Conservation (phyloP, 2,113 vertebrate species). For the Fregetta grallaria region DNA sequence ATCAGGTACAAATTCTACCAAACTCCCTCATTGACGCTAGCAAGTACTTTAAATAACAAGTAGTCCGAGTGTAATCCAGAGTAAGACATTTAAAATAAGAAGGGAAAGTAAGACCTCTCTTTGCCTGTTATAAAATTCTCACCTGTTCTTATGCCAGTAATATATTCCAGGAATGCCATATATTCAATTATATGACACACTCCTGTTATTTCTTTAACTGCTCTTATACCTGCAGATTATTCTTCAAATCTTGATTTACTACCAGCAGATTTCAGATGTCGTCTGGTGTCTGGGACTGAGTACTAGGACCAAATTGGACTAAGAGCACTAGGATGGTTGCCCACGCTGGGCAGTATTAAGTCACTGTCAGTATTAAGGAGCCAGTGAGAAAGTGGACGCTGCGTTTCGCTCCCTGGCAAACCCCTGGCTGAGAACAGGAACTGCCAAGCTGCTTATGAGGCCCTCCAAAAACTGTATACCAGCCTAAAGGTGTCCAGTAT, state of each 20-base stretch:
- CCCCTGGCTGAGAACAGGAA: not conserved
- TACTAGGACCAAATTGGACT: not conserved
- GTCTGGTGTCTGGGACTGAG: not conserved
- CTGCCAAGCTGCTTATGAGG: not conserved
- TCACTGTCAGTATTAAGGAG: not conserved
- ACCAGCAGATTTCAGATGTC: not conserved
- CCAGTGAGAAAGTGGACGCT: not conserved
- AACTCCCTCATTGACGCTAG: not conserved
- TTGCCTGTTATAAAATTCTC: not conserved
- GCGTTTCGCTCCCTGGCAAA: not conserved
- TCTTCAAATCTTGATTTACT: not conserved
- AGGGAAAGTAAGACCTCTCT: not conserved
- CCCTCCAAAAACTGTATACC: not conserved
- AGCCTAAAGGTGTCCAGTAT: not conserved
- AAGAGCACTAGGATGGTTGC: not conserved
- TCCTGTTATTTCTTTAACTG: not conserved
- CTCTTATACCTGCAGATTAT: not conserved
- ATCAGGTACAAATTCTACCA: not conserved
- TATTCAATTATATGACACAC: not conserved
- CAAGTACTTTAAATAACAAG: not conserved
- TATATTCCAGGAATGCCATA: not conserved
- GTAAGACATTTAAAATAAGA: not conserved
- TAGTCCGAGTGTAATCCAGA: not conserved
- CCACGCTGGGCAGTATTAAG: rapidly evolving
- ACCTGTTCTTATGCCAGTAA: not conserved